phyloP scores from a whole-genome alignment of 2,797 vertebrate genomes.

The Amblyopsis hoosieri region DNA sequence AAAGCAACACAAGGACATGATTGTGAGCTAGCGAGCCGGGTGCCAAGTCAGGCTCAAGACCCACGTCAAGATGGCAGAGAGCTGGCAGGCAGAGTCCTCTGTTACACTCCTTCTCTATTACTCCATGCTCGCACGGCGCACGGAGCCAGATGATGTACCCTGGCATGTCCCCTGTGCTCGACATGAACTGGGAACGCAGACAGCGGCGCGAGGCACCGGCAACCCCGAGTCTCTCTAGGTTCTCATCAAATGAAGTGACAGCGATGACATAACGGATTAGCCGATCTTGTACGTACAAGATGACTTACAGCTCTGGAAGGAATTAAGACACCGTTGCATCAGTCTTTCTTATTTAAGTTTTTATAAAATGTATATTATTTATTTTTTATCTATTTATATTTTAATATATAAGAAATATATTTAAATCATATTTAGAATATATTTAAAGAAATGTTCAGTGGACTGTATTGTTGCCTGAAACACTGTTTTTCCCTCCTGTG shows the following conservation, averaged over 20 bases:
- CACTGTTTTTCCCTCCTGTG: no score
- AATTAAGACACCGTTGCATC: no score
- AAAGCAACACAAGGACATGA: constrained; percentile 46
- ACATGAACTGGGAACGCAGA: constrained; percentile 46
- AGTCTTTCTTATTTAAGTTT: no score
- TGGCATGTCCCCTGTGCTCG: constrained; percentile 47
- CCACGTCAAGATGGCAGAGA: constrained; percentile 51
- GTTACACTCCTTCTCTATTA: constrained; percentile 29
- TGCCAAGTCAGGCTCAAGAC: constrained; percentile 21
- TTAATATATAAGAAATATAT: no score
- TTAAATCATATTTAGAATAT: no score
- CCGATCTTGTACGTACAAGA: no score
- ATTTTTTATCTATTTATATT: no score
- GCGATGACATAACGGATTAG: no score
- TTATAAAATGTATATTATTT: no score
- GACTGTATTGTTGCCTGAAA: no score
- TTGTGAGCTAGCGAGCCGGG: constrained; percentile 14
- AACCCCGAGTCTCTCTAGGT: neutral
- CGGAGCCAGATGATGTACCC: constrained; percentile 57
- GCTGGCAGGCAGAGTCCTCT: constrained; percentile 51
- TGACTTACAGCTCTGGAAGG: no score
- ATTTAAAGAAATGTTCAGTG: no score
- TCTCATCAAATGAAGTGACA: neutral
- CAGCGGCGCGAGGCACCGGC: constrained; percentile 5
- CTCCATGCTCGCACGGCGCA: constrained; percentile 37